phyloP scores from a whole-genome alignment of 2,797 vertebrate genomes.

The Eremophila alpestris region DNA sequence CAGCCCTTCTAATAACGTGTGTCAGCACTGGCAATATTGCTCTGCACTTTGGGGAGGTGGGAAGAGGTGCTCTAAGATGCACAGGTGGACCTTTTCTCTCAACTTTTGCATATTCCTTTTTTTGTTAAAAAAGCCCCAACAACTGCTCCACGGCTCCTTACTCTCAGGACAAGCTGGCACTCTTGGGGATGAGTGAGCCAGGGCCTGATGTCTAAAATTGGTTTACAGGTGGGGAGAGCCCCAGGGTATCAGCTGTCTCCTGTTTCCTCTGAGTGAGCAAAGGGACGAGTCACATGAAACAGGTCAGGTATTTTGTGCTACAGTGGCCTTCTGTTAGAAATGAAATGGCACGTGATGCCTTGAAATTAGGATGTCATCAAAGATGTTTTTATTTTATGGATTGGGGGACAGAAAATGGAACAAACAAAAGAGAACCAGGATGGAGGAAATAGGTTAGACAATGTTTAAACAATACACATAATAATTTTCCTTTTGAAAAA shows the following conservation, averaged over 20 bases:
- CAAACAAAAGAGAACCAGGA: fast-evolving
- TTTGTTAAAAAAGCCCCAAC: background rate
- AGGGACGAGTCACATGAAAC: background rate
- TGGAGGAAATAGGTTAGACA: background rate
- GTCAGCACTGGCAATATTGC: background rate
- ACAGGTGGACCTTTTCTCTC: background rate
- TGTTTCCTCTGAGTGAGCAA: background rate
- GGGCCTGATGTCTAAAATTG: background rate
- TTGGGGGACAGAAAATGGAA: background rate
- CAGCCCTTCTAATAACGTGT: background rate
- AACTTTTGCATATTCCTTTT: background rate
- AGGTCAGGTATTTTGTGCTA: background rate
- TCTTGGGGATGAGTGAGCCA: background rate
- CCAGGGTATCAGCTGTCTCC: background rate
- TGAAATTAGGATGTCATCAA: constrained; percentile 26
- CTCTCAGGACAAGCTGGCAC: background rate
- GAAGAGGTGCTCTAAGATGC: background rate
- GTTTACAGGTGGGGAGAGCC: background rate
- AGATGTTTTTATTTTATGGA: constrained; percentile 15
- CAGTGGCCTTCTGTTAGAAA: background rate
- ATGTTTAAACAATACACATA: background rate
- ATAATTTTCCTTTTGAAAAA: background rate
- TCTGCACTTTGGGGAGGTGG: background rate
- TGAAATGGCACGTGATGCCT: background rate
- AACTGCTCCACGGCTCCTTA: background rate